Evolutionary conservation across 2,888 invertebrate species (phyloP).

Genomic region (Allolobophora icterica): DNA sequence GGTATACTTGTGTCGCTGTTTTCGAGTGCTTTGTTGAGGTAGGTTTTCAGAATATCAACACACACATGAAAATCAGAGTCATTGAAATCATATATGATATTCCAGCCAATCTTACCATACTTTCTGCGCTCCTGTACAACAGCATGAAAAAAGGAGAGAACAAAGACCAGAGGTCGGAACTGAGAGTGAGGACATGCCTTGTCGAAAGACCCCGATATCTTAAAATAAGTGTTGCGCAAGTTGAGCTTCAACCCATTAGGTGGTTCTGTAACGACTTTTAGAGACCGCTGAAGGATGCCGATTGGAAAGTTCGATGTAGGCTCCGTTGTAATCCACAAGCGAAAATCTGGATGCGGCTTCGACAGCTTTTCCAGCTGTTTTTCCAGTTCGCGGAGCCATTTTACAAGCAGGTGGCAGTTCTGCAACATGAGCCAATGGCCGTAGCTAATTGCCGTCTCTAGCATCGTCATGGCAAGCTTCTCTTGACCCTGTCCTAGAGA

Average conservation of each 20-base stretch:
- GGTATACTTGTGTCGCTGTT: conserved; percentile 74
- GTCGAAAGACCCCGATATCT: conserved; percentile 78
- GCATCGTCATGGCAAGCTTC: conserved; percentile 71
- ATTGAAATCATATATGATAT: conserved; percentile 90
- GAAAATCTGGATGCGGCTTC: conserved; percentile 86
- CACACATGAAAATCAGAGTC: conserved; percentile 88
- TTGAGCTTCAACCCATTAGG: conserved; percentile 89
- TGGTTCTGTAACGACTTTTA: conserved; percentile 90
- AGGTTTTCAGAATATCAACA: conserved; percentile 82
- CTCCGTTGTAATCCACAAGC: conserved; percentile 92
- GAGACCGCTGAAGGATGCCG: conserved; percentile 82
- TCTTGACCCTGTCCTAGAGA: conserved; percentile 68
- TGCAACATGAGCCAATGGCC: conserved; percentile 92
- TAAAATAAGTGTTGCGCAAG: conserved; percentile 84
- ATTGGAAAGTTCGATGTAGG: conserved; percentile 86
- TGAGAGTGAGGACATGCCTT: conserved; percentile 77
- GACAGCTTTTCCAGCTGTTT: conserved; percentile 80
- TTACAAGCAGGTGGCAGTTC: conserved; percentile 85
- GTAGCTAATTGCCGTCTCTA: conserved; percentile 65
- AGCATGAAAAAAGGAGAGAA: conserved; percentile 90
- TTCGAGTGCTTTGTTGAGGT: conserved; percentile 76
- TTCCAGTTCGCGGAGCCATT: conserved; percentile 81
- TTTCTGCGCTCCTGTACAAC: conserved; percentile 88
- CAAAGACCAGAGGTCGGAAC: conserved; percentile 82
- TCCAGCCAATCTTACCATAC: conserved; percentile 94